These are phyloP conservation scores for Hyles vespertilio DNA, from an alignment of 1,140 invertebrate genomes.

Conservation along the genomic window DNA sequence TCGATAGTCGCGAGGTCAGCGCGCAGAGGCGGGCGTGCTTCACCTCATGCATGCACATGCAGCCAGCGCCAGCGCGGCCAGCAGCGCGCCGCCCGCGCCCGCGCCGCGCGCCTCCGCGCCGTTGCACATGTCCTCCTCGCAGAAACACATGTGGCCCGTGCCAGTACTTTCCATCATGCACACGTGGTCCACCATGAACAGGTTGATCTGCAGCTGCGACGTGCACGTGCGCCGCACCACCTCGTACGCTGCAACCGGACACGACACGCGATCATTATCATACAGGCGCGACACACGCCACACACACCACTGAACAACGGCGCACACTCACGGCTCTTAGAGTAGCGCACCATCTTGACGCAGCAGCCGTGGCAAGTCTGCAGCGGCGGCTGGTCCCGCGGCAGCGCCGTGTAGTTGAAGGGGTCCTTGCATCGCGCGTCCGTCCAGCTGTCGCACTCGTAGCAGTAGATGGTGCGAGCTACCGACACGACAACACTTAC, in stretches of 20 bases:
- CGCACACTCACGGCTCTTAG: slow-evolving; percentile 87
- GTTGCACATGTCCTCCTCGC: slow-evolving; percentile 97
- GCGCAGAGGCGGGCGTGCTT: slow-evolving; percentile 43
- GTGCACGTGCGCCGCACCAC: slow-evolving; percentile 93
- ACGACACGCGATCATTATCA: too few species aligned
- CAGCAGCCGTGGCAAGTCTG: slow-evolving; percentile 94
- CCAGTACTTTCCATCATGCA: slow-evolving; percentile 98
- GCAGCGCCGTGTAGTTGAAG: slow-evolving; percentile 93
- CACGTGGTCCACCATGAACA: slow-evolving; percentile 98
- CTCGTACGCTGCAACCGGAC: slow-evolving; percentile 84
- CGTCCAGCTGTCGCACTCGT: slow-evolving; percentile 94
- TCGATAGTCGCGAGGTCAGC: slow-evolving; percentile 25
- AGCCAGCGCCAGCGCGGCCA: slow-evolving; percentile 40
- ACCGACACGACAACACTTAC: slow-evolving; percentile 18
- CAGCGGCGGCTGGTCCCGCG: slow-evolving; percentile 87
- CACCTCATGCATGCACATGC: slow-evolving; percentile 70
- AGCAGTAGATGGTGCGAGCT: slow-evolving; percentile 93
- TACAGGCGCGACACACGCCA: too few species aligned
- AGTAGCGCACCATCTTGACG: slow-evolving; percentile 95
- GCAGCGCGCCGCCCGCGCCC: slow-evolving; percentile 24
- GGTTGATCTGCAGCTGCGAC: slow-evolving; percentile 94
- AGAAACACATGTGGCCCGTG: slow-evolving; percentile 98
- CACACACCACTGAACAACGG: too few species aligned
- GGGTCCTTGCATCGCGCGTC: slow-evolving; percentile 93
- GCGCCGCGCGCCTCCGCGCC: slow-evolving; percentile 33